Evolutionary conservation across 30 jellyfish, hydroid and myxozoan species (phyloP), one percentile per base, ranked within the genome.

Genomic region (Catostylus mosaicus): DNA sequence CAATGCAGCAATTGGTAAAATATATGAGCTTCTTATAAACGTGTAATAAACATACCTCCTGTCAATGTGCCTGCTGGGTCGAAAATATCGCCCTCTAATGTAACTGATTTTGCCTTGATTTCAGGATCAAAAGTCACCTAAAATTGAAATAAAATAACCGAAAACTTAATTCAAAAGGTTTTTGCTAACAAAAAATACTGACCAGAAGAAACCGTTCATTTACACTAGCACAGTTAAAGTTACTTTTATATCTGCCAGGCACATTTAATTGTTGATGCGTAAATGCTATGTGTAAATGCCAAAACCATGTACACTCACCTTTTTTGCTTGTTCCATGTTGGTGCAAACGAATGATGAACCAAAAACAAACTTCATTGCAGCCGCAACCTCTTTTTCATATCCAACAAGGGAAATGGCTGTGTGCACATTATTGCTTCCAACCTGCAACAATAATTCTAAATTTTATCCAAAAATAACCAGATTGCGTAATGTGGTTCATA

Each of bases 31-130:
- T n/a, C n/a, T 2, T 19, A 33, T 1, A 40, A 40, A 40, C 12
- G 54, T 14, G 54, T 18, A 0, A 50, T 18, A 0, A 50, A 0
- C 90, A 43, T 62, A 91, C 99, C 99, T 50, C 99, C 99, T 37
- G 96, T 70, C 51, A 93, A 62, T 0, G 99, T 93, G 6, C 99
- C 99, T 27, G 97, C 88, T 18, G 99, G 97, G 62, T 93, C 99
- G 64, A 86, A 82, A 3, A 83, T 78, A 56, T 93, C 99, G 6
- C 99, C 99, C 27, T 93, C 97, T 37, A 93, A 43, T 0, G 99
- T 93, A 27, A 93, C 99, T 11, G 97, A 80, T 56, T 80, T 88
- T 3, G 85, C 72, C 54, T 84, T 80, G 29, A 88, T 62, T 20
- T 87, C 75, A 1, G 87, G 90, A 67, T 92, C 97, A 50, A 78